Evolutionary conservation across 2,113 vertebrate species (phyloP), one percentile per base, ranked within the genome.

Genomic region (Myocastor coypus): DNA sequence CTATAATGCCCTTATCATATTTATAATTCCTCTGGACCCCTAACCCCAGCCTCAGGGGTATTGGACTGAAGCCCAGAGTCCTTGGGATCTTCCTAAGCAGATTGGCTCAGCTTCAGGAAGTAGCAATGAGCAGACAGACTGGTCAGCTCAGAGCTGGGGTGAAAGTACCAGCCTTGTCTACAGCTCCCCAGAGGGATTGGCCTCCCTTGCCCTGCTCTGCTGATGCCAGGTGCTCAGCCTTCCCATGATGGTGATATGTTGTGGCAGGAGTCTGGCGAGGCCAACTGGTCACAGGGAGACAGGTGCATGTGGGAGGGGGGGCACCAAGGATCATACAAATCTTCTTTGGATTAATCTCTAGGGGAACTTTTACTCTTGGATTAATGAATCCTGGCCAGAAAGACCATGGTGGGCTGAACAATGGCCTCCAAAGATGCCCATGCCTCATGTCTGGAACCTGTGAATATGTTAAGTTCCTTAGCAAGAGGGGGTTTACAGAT

Each of bases 51-150:
- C 22, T 92, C 68, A 42, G 77, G 55, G 14, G 34, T 83, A 19
- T 40, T 96, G 94, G 91, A 85, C 46, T 6, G 24, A 83, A 94
- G 85, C 94, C 92, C 69, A 84, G 82, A 91, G 81, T 69, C 91
- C 69, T 66, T 83, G 80, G 86, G 50, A 86, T 89, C 87, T 69
- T 96, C 86, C 94, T 64, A 91, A 64, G 50, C 68, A 55, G 59
- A 37, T 75, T 86, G 88, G 94, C 95, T 94, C 88, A 30, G 80
- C 63, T 93, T 92, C 86, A 95, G 95, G 59, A 93, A 95, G 50
- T 75, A 93, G 69, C 87, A 89, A 78, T 69, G 63, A 92, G 73
- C 88, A 91, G 73, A 83, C 37, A 90, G 69, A 87, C 78, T 30
- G 68, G 89, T 34, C 57, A 87, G 77, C 75, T 94, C 30, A 13